Conservation (phyloP, 2,888 invertebrate genomes). For the Eupithecia subumbrata region DNA sequence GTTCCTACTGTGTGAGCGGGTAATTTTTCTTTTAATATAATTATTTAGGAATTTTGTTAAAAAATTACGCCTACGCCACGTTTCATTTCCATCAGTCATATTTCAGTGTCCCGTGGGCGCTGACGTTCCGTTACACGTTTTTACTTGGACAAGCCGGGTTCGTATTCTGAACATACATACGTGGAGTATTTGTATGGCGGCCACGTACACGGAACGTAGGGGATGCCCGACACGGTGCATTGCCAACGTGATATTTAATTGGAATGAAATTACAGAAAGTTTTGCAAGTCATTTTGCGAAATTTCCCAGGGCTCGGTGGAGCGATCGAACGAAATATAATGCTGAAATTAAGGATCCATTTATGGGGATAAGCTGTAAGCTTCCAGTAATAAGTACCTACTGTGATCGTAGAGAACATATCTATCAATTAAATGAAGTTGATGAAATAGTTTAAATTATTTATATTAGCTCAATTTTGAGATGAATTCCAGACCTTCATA, state of each 20-base stretch:
- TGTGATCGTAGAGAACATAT: background rate
- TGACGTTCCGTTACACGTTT: conserved; percentile 35
- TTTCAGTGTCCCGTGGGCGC: conserved; percentile 36
- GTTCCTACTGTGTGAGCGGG: conserved; percentile 10
- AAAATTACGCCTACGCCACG: conserved; percentile 22
- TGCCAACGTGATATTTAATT: conserved; percentile 32
- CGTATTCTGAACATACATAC: conserved; percentile 33
- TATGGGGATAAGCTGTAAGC: background rate
- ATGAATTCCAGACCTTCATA: too few relatives aligned
- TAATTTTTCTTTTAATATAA: conserved; percentile 24
- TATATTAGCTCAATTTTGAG: too few relatives aligned
- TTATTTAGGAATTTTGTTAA: conserved; percentile 26
- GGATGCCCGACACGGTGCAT: conserved; percentile 33
- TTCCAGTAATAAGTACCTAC: background rate
- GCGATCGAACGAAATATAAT: background rate
- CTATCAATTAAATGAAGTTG: background rate
- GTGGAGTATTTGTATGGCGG: conserved; percentile 36
- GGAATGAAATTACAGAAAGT: conserved; percentile 26
- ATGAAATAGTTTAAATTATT: background rate
- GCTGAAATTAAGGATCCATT: background rate
- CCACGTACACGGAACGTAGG: conserved; percentile 40
- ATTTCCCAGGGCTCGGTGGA: conserved; percentile 3
- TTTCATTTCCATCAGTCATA: conserved; percentile 38
- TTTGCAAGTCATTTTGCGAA: conserved; percentile 24
- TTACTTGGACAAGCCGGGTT: conserved; percentile 15